Evolutionary conservation across 2,113 vertebrate species (phyloP).

Genomic region (Ahaetulla prasina): DNA sequence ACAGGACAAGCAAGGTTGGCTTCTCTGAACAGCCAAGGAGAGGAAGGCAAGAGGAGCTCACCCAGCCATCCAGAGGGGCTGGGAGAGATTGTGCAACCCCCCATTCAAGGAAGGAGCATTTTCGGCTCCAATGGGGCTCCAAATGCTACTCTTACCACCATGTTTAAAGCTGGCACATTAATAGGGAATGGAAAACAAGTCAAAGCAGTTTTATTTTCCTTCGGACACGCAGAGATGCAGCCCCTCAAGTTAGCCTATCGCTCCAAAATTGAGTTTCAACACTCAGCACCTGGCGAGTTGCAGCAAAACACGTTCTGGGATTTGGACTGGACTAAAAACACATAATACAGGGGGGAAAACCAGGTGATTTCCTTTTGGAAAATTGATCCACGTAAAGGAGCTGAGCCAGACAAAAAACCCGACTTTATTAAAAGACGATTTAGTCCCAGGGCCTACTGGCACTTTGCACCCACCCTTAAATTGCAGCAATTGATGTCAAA

Average conservation of each 20-base stretch:
- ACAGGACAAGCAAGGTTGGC: neutral
- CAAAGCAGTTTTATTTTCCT: neutral
- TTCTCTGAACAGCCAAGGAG: neutral
- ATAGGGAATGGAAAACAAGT: neutral
- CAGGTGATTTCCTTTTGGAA: slow-evolving; percentile 48
- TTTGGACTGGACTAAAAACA: slow-evolving; percentile 35
- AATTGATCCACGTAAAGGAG: neutral
- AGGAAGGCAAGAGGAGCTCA: neutral
- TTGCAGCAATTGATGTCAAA: slow-evolving; percentile 47
- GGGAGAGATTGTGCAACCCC: neutral
- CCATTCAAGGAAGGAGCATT: neutral
- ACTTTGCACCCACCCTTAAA: slow-evolving; percentile 26
- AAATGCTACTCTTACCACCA: neutral
- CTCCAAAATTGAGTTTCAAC: slow-evolving; percentile 17
- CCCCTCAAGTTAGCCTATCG: neutral
- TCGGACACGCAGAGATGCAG: neutral
- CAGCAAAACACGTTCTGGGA: slow-evolving; percentile 21
- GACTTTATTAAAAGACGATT: neutral
- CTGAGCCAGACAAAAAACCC: neutral
- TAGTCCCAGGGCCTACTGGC: neutral
- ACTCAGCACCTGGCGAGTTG: slow-evolving; percentile 31
- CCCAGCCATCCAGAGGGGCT: neutral
- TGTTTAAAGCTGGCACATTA: neutral
- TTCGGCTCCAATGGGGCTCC: neutral
- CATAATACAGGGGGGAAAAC: neutral